phyloP scores from a whole-genome alignment of 2,797 vertebrate species.

The Myotis pilosus region DNA sequence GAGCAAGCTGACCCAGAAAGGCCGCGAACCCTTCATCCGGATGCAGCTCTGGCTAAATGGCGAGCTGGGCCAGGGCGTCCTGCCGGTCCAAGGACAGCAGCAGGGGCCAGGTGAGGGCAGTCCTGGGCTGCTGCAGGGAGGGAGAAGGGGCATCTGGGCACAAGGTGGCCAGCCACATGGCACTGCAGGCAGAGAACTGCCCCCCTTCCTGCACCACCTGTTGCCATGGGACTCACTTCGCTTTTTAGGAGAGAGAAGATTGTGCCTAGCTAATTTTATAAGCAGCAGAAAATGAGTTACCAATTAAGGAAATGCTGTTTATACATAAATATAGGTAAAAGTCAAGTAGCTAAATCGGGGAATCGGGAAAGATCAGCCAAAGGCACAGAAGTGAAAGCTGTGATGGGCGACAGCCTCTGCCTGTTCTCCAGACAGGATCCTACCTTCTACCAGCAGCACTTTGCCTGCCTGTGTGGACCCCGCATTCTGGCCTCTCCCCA shows the following conservation, averaged over 20 bases:
- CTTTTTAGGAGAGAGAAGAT: conserved; percentile 44
- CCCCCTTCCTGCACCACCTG: conserved; percentile 33
- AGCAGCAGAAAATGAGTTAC: conserved; percentile 77
- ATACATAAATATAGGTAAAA: conserved; percentile 70
- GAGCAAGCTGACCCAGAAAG: conserved; percentile 96
- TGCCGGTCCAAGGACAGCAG: conserved; percentile 89
- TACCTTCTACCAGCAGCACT: rapidly evolving
- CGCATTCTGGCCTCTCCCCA: rapidly evolving
- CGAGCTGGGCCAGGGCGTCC: conserved; percentile 92
- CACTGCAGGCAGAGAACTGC: neutral
- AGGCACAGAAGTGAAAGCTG: neutral
- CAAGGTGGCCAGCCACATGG: neutral
- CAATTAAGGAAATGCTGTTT: conserved; percentile 74
- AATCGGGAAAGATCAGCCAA: conserved; percentile 51
- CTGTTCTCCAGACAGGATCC: neutral
- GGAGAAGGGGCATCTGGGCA: rapidly evolving
- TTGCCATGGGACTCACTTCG: conserved; percentile 3
- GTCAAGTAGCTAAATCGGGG: conserved; percentile 73
- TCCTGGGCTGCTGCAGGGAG: neutral
- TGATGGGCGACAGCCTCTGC: rapidly evolving
- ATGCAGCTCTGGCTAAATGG: conserved; percentile 98
- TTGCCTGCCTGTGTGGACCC: neutral
- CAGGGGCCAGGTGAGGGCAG: conserved; percentile 88
- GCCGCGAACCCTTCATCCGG: conserved; percentile 95
- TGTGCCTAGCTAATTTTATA: conserved; percentile 69